phyloP scores from a whole-genome alignment of 1,140 invertebrate species.

The Bombus turneri region DNA sequence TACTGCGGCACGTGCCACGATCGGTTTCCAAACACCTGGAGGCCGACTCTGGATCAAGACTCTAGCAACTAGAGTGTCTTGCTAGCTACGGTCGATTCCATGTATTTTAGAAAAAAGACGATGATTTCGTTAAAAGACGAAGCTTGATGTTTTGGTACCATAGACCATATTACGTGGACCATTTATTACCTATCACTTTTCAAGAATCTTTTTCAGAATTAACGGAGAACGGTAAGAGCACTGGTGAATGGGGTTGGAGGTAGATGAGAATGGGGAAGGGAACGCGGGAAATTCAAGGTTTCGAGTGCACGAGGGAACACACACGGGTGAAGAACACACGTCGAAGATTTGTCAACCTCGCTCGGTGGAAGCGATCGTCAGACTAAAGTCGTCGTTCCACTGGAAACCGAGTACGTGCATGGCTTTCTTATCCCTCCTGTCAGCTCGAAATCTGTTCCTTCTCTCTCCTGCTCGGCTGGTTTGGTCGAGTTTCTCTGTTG shows the following conservation, averaged over 20 bases:
- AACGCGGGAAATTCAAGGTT: not conserved
- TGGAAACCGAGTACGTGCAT: slow-evolving; percentile 74
- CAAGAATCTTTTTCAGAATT: not conserved
- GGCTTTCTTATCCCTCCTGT: slow-evolving; percentile 79
- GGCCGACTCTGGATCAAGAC: not conserved
- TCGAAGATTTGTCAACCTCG: slow-evolving; percentile 74
- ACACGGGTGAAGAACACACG: not conserved
- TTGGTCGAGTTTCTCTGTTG: not conserved
- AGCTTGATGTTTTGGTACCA: no score
- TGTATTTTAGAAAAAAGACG: no score
- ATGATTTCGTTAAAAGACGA: not conserved
- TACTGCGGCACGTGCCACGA: slow-evolving; percentile 28
- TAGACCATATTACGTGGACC: no score
- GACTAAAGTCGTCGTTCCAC: slow-evolving; percentile 78
- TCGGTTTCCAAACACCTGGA: not conserved
- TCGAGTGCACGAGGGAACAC: slow-evolving; percentile 12
- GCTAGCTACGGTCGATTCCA: not conserved
- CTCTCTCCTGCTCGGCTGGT: slow-evolving; percentile 37
- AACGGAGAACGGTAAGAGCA: not conserved
- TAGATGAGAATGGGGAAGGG: no score
- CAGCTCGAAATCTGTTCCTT: slow-evolving; percentile 58
- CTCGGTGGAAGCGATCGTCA: slow-evolving; percentile 79
- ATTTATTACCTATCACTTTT: no score
- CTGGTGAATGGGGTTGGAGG: not conserved
- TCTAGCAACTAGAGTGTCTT: slow-evolving; percentile 12